Base-by-base conservation (phyloP, 2,797 vertebrate genomes). In the Delichon dasypus region DNA sequence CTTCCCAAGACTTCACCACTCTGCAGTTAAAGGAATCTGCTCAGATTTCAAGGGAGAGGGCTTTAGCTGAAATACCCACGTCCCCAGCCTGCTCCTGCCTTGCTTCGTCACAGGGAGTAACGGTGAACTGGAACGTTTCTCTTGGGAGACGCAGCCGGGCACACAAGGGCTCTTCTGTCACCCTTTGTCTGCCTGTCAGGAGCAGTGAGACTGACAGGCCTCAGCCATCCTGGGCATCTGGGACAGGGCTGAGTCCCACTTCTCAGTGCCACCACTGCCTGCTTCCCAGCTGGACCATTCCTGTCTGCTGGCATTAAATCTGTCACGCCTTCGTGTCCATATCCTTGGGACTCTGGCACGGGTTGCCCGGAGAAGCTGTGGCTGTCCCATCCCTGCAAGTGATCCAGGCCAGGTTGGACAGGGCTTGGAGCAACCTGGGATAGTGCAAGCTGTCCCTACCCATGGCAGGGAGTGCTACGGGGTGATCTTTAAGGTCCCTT, bases 271-370 rank as follows among this genome's bases (percentile, higher is more conserved):
- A 9, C 60, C 76, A 53, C 73, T 32, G 34, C 16, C 66, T 0
- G 1, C 8, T 26, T 48, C 65, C 64, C 67, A 73, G n/a, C 42
- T 55, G 23, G 29, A 6, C 45, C 11, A 0, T 45, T 65, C 27
- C 61, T 62, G 40, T 10, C 7, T 17, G 9, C 14, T 13, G 73
- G 36, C 18, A 13, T 80, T 50, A 23, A 51, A 50, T 44, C 40
- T 12, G 21, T 0, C 0, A 5, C 12, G 34, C 38, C 14, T 29
- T n/a, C 3, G 0, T 30, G 50, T 51, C 44, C 0, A 0, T 61
- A 3, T 19, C 17, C 19, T 25, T 38, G 20, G 17, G 27, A 16
- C 13, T 9, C 26, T 68, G 55, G 62, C 42, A 48, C 77, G 15
- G 22, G 57, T 1, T 57, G 19, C 51, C 51, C 9, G 4, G 45